A percentile compares a stretch with the other conserved stretches of the same genome.
Conservation (phyloP, 2,797 vertebrate species). For the Melanotaenia pygmaea region DNA sequence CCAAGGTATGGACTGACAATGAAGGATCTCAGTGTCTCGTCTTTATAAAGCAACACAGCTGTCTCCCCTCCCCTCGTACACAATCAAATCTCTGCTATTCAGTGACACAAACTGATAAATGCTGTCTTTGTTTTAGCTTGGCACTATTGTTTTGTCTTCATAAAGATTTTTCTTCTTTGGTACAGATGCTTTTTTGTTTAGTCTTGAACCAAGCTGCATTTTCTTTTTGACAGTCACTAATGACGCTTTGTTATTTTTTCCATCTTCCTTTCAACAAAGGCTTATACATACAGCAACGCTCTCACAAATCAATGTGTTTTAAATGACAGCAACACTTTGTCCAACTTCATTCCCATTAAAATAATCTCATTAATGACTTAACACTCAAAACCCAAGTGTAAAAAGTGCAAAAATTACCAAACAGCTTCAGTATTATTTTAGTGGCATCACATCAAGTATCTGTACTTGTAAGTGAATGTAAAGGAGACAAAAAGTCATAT, state of each 20-base stretch:
- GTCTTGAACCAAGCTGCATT: slow-evolving; percentile 40
- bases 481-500: slow-evolving; percentile 12
- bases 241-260: slow-evolving; percentile 46
- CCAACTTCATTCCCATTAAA: background rate
- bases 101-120: slow-evolving; percentile 75
- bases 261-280: background rate
- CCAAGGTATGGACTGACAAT: slow-evolving; percentile 81
- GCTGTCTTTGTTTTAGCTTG: slow-evolving; percentile 76
- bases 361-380: background rate
- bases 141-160: slow-evolving; percentile 74
- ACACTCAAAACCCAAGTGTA: background rate
- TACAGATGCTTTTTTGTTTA: slow-evolving; percentile 66
- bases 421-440: background rate
- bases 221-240: slow-evolving; percentile 53
- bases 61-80: slow-evolving; percentile 60
- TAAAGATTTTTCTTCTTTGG: slow-evolving; percentile 72
- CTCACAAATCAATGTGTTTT: background rate
- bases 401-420: background rate
- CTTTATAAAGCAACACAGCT: slow-evolving; percentile 81
- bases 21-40: slow-evolving; percentile 66
- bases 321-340: slow-evolving; percentile 9
- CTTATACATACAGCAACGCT: background rate
- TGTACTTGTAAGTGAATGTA: background rate
- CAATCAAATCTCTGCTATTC: slow-evolving; percentile 79
- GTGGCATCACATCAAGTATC: slow-evolving; percentile 6